Evolutionary conservation across 2,113 vertebrate genomes (phyloP).

Genomic region (Scomber japonicus): DNA sequence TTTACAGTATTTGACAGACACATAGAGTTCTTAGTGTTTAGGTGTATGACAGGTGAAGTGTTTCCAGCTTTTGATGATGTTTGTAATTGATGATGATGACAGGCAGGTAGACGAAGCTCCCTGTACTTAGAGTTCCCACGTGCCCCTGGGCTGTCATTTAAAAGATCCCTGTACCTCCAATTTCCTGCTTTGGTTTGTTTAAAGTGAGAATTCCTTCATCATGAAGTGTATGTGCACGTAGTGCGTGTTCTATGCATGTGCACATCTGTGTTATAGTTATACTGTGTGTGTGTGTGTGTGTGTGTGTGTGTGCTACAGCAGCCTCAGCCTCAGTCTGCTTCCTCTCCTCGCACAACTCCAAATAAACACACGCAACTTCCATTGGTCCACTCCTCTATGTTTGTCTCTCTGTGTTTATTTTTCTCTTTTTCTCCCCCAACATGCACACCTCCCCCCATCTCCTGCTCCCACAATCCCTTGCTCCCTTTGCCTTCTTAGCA

Average conservation of each 20-base stretch:
- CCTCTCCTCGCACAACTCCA: conserved; percentile 76
- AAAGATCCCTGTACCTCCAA: conserved; percentile 55
- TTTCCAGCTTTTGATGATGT: conserved; percentile 33
- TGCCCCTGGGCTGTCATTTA: conserved; percentile 50
- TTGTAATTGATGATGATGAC: conserved; percentile 52
- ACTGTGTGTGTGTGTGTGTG: conserved; percentile 7
- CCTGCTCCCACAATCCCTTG: conserved; percentile 49
- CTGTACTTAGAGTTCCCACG: conserved; percentile 50
- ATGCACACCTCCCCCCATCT: conserved; percentile 19
- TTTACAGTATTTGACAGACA: conserved; percentile 2
- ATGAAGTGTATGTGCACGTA: conserved; percentile 20
- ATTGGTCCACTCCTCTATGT: conserved; percentile 65
- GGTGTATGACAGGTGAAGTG: conserved; percentile 4
- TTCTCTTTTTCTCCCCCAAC: conserved; percentile 53
- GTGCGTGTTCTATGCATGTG: not conserved
- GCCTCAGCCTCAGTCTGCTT: conserved; percentile 65
- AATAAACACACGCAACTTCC: conserved; percentile 76
- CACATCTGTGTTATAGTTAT: not conserved
- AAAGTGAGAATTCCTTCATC: conserved; percentile 77
- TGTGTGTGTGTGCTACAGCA: conserved; percentile 4
- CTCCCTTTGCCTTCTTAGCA: conserved; percentile 23
- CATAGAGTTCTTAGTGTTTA: not conserved
- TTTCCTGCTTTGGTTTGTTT: conserved; percentile 79
- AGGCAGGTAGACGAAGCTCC: conserved; percentile 46
- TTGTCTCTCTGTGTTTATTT: conserved; percentile 80